These are phyloP conservation scores for Drosophila nigromelanica DNA, from an alignment of 1,140 invertebrate genomes.

Conservation along the genomic window DNA sequence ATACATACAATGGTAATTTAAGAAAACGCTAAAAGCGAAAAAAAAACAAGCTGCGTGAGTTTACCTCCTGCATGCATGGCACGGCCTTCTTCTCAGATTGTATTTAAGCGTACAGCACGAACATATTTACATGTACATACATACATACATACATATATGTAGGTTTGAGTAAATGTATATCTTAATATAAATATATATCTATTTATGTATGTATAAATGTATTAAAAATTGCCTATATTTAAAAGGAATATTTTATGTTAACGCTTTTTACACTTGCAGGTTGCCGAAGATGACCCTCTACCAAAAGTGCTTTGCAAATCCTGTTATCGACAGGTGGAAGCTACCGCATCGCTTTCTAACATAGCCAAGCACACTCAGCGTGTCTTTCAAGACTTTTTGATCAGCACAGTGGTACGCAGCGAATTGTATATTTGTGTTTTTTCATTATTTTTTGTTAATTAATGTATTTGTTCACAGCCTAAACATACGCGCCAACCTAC, in stretches of 20 bases:
- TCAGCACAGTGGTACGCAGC: conserved; percentile 65
- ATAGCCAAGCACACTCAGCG: conserved; percentile 77
- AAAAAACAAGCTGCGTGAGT: neutral
- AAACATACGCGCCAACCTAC: conserved; percentile 55
- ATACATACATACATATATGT: too few relatives aligned
- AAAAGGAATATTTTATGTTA: too few relatives aligned
- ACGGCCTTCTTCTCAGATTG: neutral
- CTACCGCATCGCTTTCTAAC: conserved; percentile 76
- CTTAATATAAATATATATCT: neutral
- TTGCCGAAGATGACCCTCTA: conserved; percentile 68
- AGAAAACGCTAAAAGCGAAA: conserved; percentile 4
- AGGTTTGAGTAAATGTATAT: neutral
- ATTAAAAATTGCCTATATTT: neutral
- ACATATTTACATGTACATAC: neutral
- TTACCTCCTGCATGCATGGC: conserved; percentile 5
- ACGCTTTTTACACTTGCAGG: conserved; percentile 33
- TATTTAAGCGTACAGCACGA: neutral
- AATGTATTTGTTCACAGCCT: conserved; percentile 32
- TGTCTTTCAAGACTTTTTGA: conserved; percentile 72
- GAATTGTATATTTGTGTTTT: neutral
- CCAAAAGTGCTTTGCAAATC: conserved; percentile 78
- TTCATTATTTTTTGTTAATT: neutral
- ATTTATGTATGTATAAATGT: neutral
- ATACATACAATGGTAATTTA: conserved; percentile 1
- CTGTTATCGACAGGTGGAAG: conserved; percentile 78